Evolutionary conservation across 1,140 invertebrate species (phyloP).

Genomic region (Brachionus rubens): DNA sequence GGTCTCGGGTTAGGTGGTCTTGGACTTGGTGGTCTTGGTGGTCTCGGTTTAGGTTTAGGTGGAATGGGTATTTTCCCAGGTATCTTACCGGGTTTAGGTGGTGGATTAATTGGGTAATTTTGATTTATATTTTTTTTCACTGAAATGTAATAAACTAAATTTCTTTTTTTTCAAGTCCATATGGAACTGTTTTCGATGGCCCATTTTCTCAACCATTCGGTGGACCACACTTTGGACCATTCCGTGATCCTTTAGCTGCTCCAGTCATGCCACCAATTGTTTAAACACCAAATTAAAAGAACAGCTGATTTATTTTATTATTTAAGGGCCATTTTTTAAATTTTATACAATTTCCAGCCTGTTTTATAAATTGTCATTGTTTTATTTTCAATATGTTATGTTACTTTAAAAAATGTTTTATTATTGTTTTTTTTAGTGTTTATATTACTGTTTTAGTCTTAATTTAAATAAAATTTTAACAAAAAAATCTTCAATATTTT

Average conservation of each 20-base stretch:
- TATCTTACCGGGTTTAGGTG: constrained; percentile 13
- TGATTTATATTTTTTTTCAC: not conserved
- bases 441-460: constrained; percentile 30
- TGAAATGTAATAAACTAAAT: not conserved
- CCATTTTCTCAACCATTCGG: constrained; percentile 40
- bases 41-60: not conserved
- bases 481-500: not conserved
- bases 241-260: constrained; percentile 39
- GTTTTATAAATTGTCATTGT: constrained; percentile 19
- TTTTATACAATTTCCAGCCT: constrained; percentile 41
- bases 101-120: constrained; percentile 35
- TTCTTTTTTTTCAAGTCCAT: constrained; percentile 14
- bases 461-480: constrained; percentile 39
- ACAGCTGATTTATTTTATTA: not conserved
- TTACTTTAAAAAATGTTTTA: not conserved
- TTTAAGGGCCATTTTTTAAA: constrained; percentile 28
- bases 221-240: constrained; percentile 29
- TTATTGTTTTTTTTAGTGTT: constrained; percentile 31
- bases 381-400: not conserved
- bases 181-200: constrained; percentile 44
- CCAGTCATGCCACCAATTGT: constrained; percentile 42
- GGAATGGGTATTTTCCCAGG: not conserved
- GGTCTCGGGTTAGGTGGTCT: not conserved
- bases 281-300: not conserved
- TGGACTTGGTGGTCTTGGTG: not conserved